These are phyloP conservation scores for Zaprionus lineosus DNA, from an alignment of 2,888 invertebrate genomes.

Conservation along the genomic window DNA sequence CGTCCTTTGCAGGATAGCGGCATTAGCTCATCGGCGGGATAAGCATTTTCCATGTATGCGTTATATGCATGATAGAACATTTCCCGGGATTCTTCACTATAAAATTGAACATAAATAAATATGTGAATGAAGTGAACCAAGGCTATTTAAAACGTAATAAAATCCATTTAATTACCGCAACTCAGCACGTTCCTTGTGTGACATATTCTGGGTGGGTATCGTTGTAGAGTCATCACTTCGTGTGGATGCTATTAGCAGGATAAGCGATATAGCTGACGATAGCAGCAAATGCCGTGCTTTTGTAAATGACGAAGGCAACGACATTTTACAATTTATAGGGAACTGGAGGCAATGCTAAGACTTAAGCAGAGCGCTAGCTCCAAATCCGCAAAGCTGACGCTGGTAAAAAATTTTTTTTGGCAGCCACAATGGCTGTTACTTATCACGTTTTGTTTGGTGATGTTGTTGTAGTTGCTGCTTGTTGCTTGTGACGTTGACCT, in stretches of 20 bases:
- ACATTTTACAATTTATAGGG: constrained; percentile 24
- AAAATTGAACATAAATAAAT: not conserved
- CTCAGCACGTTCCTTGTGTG: constrained; percentile 86
- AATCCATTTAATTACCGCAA: constrained; percentile 85
- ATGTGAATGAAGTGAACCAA: not conserved
- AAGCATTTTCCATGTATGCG: constrained; percentile 98
- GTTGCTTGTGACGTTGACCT: constrained; percentile 70
- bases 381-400: constrained; percentile 40
- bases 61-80: constrained; percentile 99
- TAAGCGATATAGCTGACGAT: constrained; percentile 42
- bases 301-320: constrained; percentile 7
- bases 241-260: constrained; percentile 49
- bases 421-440: constrained; percentile 63
- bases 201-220: constrained; percentile 84
- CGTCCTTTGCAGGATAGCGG: constrained; percentile 97
- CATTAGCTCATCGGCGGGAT: constrained; percentile 99
- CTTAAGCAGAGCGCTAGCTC: constrained; percentile 35
- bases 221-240: constrained; percentile 67
- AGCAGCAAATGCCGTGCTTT: constrained; percentile 34
- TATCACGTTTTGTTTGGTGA: constrained; percentile 30
- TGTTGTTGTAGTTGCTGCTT: constrained; percentile 28
- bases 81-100: constrained; percentile 93
- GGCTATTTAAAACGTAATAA: not conserved
- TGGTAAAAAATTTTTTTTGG: constrained; percentile 42
- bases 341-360: not conserved